phyloP scores from a whole-genome alignment of 2,113 vertebrate genomes.

The Furnarius figulus region DNA sequence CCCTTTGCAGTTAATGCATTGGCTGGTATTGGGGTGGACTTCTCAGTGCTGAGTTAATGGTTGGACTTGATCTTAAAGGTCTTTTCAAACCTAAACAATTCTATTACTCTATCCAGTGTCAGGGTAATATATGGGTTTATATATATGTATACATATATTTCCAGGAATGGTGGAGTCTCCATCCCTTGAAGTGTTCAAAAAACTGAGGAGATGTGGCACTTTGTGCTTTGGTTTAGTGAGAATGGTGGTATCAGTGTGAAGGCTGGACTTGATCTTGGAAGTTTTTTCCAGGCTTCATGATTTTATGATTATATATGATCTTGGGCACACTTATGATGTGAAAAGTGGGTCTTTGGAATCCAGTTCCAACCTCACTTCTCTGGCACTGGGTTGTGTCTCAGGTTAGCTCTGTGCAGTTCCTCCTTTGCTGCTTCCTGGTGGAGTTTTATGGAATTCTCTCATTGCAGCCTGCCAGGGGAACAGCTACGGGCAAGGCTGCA shows the following conservation, averaged over 20 bases:
- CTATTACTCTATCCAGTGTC: neutral
- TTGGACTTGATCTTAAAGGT: neutral
- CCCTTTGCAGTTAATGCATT: neutral
- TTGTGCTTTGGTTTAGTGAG: neutral
- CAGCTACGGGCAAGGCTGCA: slow-evolving; percentile 58
- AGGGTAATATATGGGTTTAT: neutral
- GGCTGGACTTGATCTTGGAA: neutral
- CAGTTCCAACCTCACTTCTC: neutral
- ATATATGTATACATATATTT: neutral
- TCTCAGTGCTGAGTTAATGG: neutral
- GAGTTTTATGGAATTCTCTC: neutral
- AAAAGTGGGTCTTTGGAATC: neutral
- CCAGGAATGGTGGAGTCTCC: neutral
- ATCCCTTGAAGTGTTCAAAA: neutral
- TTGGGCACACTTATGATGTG: neutral
- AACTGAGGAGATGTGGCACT: neutral
- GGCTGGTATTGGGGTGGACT: neutral
- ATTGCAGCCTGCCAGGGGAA: slow-evolving; percentile 58
- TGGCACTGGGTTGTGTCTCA: neutral
- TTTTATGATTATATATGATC: neutral
- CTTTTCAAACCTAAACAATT: neutral
- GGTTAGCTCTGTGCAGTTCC: neutral
- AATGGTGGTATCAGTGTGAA: neutral
- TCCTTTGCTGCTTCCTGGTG: neutral
- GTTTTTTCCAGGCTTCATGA: neutral